Evolutionary conservation across 2,797 vertebrate species (phyloP).

Genomic region (Melopsittacus undulatus): DNA sequence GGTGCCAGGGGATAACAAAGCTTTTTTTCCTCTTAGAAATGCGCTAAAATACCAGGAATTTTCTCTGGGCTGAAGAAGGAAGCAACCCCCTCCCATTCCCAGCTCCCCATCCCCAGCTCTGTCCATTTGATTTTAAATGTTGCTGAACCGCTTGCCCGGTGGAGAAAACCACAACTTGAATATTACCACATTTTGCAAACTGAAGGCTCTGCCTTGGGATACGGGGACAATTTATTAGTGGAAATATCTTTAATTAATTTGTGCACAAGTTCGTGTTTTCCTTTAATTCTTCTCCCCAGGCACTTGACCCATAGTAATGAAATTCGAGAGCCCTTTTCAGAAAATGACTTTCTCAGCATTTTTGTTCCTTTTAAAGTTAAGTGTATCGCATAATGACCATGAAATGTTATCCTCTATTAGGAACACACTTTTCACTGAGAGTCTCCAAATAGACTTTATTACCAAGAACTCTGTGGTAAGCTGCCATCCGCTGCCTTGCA

Average conservation of each 20-base stretch:
- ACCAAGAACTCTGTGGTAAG: conserved; percentile 61
- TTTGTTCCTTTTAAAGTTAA: conserved; percentile 80
- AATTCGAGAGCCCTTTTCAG: conserved; percentile 77
- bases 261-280: conserved; percentile 80
- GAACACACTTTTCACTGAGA: conserved; percentile 78
- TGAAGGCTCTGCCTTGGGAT: conserved; percentile 77
- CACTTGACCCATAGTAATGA: conserved; percentile 79
- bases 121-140: conserved; percentile 71
- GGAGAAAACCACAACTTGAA: conserved; percentile 75
- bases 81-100: neutral
- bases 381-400: conserved; percentile 79
- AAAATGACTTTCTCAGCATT: conserved; percentile 80
- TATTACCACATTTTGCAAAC: conserved; percentile 74
- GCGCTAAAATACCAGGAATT: conserved; percentile 41
- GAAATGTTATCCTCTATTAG: conserved; percentile 81
- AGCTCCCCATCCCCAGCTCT: conserved; percentile 9
- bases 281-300: conserved; percentile 81
- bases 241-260: conserved; percentile 83
- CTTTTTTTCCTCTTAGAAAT: conserved; percentile 19
- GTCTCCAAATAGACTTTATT: conserved; percentile 75
- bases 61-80: conserved; percentile 43
- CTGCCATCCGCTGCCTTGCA: conserved; percentile 50
- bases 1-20: neutral
- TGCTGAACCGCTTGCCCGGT: conserved; percentile 63
- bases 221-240: conserved; percentile 80